Percentiles rank a stretch among this genome's conserved stretches.
phyloP scores from a whole-genome alignment of 2,888 invertebrate species.

The Melanotus villosus region DNA sequence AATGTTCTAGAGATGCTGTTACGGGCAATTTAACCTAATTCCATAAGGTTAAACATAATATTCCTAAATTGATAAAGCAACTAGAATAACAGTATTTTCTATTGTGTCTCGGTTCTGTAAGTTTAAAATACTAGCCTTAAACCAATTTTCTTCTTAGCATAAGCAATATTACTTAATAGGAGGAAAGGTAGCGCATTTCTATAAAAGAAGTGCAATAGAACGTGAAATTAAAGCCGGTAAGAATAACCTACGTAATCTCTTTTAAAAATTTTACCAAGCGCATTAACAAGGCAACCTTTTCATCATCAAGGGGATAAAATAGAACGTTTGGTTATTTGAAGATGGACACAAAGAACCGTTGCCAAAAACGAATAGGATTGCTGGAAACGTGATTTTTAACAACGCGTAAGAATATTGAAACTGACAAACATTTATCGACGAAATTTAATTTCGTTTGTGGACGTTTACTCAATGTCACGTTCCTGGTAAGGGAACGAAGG shows the following conservation, averaged over 20 bases:
- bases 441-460: constrained; percentile 8
- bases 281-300: constrained; percentile 52
- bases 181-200: constrained; percentile 39
- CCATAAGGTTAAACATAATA: not conserved
- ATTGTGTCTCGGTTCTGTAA: not conserved
- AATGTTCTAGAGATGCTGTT: too few species aligned
- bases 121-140: constrained; percentile 8
- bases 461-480: not conserved
- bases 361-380: constrained; percentile 17
- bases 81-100: constrained; percentile 20
- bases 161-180: constrained; percentile 29
- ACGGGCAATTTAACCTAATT: not conserved
- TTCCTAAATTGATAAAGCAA: constrained; percentile 14
- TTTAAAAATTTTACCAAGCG: constrained; percentile 50
- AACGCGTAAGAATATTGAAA: constrained; percentile 24
- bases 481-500: not conserved
- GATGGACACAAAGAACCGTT: not conserved
- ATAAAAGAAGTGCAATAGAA: constrained; percentile 54
- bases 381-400: constrained; percentile 26
- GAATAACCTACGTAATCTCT: constrained; percentile 53
- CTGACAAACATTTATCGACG: constrained; percentile 15
- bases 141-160: constrained; percentile 44
- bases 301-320: constrained; percentile 36
- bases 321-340: constrained; percentile 24
- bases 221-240: constrained; percentile 56